Evolutionary conservation across 1,140 invertebrate genomes (phyloP), one percentile per base, ranked within the genome.

Genomic region (Drosophila athabasca): DNA sequence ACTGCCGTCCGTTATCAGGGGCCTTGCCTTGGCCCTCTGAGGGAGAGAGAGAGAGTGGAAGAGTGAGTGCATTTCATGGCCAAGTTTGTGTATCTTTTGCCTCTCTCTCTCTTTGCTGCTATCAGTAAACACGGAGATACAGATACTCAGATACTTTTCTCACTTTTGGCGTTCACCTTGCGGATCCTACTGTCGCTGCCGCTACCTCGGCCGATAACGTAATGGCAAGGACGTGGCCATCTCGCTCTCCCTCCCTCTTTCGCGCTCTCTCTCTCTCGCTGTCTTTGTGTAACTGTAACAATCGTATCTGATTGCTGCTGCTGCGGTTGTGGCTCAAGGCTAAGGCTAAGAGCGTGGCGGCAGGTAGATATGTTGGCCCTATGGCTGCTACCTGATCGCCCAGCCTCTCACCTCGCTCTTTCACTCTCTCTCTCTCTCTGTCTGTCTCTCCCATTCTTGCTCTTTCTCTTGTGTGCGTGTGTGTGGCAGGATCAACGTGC

Each of bases 201-300:
- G 19, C 22, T 46, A 1, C 17, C 17, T 19, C 17, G 0, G 17
- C 17, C 17, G 17, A 19, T 19, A 13, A 22, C 35, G 50, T 48
- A 11, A 39, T 11, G 35, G 41, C 70, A 73, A 73, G 68, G 69
- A 73, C 70, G 69, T 39, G 48, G 41, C 7, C 19, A 50, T 45
- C 29, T 35, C 45, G 17, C 15, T 41, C 8, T 8, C 35, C 24
- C 43, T 48, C 45, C 54, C 45, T 17, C 15, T 41, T 6, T 6
- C 35, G 31, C 43, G 44, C 45, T 58, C 31, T 11, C 26, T 11
- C 24, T 7, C 19, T 4, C 54, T 46, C 39, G 55, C 49, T 39
- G 6, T 46, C 19, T 41, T n/a, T 41, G 15, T 43, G 71, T 83
- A 83, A 83, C 80, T 83, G 74, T 76, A 82, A 79, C 53, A 68